Conservation (phyloP, 1,140 invertebrate species). For the Streblospio benedicti region DNA sequence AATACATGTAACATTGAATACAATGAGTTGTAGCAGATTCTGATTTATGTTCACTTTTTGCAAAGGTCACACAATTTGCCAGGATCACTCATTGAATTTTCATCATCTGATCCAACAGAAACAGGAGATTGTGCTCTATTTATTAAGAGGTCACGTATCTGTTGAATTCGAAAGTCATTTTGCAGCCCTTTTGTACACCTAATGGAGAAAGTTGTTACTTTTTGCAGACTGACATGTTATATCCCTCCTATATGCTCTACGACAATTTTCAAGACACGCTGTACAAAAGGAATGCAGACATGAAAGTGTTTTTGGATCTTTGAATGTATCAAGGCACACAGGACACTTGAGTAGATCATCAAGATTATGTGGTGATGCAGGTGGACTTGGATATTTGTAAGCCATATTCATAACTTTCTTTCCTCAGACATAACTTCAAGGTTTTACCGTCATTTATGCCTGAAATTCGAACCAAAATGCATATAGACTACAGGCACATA, state of each 20-base stretch:
- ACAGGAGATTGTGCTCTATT: background rate
- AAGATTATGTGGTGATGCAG: conserved; percentile 13
- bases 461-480: no score
- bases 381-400: background rate
- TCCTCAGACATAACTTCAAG: no score
- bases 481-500: no score
- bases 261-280: conserved; percentile 52
- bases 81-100: background rate
- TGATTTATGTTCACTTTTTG: conserved; percentile 1
- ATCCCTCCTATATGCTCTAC: conserved; percentile 5
- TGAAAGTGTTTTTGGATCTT: conserved; percentile 28
- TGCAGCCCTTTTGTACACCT: conserved; percentile 8
- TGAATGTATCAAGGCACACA: conserved; percentile 31
- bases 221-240: conserved; percentile 16
- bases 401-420: background rate
- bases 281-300: conserved; percentile 41
- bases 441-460: no score
- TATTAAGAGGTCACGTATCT: conserved; percentile 15
- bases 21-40: background rate
- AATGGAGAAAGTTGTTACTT: conserved; percentile 4
- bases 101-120: background rate
- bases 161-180: conserved; percentile 16
- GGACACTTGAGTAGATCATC: conserved; percentile 29
- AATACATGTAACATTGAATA: conserved; percentile 14
- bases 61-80: conserved; percentile 11